These are phyloP conservation scores for Hyphantria cunea DNA, from an alignment of 1,140 invertebrate genomes.

Conservation along the genomic window DNA sequence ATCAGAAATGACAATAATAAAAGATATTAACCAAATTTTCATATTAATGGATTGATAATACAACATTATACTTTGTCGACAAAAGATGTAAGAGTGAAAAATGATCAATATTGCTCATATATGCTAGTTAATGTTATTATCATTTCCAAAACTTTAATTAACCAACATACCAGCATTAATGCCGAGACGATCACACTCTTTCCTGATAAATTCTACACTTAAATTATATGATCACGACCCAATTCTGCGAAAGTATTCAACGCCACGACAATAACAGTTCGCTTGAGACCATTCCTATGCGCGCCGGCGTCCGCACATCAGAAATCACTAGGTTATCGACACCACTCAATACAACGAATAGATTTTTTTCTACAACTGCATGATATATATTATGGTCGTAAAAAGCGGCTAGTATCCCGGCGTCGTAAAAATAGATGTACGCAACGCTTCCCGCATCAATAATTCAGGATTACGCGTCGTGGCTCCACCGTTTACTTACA, in stretches of 20 bases:
- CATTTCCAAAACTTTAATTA: too few species aligned
- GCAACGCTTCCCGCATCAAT: slow-evolving; percentile 58
- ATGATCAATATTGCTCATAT: too few species aligned
- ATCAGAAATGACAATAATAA: too few species aligned
- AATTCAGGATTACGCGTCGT: slow-evolving; percentile 65
- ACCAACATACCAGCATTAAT: not conserved
- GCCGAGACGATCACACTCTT: slow-evolving; percentile 1
- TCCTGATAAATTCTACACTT: slow-evolving; percentile 12
- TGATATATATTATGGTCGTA: slow-evolving; percentile 67
- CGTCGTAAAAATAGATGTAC: slow-evolving; percentile 72
- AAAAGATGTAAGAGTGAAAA: too few species aligned
- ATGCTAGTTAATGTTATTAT: too few species aligned
- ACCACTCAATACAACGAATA: slow-evolving; percentile 50
- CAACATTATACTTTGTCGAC: too few species aligned
- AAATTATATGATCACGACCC: slow-evolving; percentile 26
- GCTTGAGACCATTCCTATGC: slow-evolving; percentile 48
- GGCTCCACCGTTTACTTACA: slow-evolving; percentile 54
- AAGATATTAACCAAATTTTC: too few species aligned
- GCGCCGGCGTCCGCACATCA: slow-evolving; percentile 49
- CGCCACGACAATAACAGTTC: slow-evolving; percentile 35
- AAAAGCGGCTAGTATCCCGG: slow-evolving; percentile 55
- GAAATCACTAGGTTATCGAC: slow-evolving; percentile 57
- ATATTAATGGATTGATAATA: too few species aligned
- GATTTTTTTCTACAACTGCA: slow-evolving; percentile 54
- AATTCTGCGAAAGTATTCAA: slow-evolving; percentile 37